Conservation (phyloP, 1,140 invertebrate species). For the Achatina immaculata region DNA sequence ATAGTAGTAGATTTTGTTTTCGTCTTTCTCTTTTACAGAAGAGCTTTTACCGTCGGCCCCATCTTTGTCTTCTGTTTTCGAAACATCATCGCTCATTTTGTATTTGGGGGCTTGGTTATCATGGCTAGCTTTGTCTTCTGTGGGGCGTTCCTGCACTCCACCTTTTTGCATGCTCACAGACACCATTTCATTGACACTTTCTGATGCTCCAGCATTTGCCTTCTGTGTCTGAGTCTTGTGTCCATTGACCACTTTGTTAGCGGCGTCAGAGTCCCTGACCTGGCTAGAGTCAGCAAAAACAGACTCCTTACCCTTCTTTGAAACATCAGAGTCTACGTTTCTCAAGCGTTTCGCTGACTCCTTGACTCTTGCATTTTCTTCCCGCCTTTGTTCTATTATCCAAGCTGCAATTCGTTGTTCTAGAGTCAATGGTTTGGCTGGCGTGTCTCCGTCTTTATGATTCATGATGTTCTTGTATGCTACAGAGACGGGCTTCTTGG, state of each 20-base stretch:
- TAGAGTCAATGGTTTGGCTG: background rate
- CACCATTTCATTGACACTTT: too few relatives aligned
- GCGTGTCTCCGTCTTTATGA: background rate
- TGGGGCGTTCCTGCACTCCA: too few relatives aligned
- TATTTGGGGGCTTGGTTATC: too few relatives aligned
- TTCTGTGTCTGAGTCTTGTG: too few relatives aligned
- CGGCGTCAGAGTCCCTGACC: too few relatives aligned
- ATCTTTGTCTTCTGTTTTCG: background rate
- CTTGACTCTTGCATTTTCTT: background rate
- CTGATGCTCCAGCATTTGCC: too few relatives aligned
- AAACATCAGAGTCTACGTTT: background rate
- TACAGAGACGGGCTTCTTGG: background rate
- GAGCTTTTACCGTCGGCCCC: too few relatives aligned
- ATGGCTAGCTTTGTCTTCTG: too few relatives aligned
- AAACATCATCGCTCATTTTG: background rate
- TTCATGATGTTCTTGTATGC: background rate
- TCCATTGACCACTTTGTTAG: too few relatives aligned
- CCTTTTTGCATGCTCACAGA: too few relatives aligned
- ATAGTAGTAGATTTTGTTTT: background rate
- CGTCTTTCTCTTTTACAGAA: background rate
- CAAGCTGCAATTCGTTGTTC: slow-evolving; percentile 8
- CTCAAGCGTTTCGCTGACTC: background rate
- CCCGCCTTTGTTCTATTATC: background rate
- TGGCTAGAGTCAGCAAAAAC: too few relatives aligned
- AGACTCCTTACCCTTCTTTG: background rate